phyloP scores from a whole-genome alignment of 2,113 vertebrate species.

The Chaetops frenatus region DNA sequence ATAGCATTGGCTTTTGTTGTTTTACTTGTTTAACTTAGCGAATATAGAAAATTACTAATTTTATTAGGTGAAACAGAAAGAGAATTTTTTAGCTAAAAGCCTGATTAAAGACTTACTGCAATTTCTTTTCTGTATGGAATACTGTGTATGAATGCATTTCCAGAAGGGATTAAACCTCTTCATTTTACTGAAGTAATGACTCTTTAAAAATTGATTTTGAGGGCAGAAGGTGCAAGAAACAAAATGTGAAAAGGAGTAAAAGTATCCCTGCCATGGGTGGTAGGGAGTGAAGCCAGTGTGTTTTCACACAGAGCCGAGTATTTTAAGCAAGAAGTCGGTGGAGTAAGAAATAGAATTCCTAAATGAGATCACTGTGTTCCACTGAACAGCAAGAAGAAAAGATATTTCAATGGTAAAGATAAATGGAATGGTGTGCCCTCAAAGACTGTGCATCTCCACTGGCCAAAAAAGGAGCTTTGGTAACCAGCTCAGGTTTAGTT shows the following conservation, averaged over 20 bases:
- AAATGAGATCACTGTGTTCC: constrained; percentile 48
- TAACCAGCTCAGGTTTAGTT: neutral
- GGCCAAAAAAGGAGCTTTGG: neutral
- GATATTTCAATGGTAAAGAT: neutral
- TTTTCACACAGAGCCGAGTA: constrained; percentile 54
- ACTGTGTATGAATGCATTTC: neutral
- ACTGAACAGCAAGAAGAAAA: constrained; percentile 5
- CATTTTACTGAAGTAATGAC: neutral
- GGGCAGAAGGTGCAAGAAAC: constrained; percentile 29
- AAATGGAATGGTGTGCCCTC: neutral
- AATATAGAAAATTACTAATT: neutral
- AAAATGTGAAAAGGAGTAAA: constrained; percentile 24
- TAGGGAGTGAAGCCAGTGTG: constrained; percentile 25
- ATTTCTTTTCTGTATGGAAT: neutral
- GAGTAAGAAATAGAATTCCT: constrained; percentile 63
- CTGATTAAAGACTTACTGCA: neutral
- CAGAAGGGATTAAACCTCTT: neutral
- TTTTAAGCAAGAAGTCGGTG: constrained; percentile 64
- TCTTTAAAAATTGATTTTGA: neutral
- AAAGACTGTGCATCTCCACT: neutral
- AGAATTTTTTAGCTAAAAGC: neutral
- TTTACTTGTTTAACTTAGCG: neutral
- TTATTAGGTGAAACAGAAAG: neutral
- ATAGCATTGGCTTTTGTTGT: neutral
- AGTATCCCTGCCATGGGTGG: neutral